These are phyloP conservation scores for Mesochorus sp. DNA, from an alignment of 2,888 invertebrate genomes.

Conservation along the genomic window DNA sequence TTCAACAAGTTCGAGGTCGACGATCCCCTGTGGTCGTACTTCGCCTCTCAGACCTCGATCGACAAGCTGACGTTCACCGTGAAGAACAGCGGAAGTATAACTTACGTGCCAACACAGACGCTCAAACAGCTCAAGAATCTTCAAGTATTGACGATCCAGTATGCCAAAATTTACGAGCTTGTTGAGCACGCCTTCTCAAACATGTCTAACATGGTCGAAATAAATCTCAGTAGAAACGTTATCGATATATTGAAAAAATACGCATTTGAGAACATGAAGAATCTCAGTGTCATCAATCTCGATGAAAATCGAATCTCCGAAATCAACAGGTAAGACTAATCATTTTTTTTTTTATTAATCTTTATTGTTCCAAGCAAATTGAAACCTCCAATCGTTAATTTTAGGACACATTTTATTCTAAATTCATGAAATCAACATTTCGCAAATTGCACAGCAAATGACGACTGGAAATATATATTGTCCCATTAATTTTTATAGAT, in stretches of 20 bases:
- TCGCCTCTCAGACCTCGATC: slow-evolving; percentile 88
- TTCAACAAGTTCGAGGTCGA: slow-evolving; percentile 87
- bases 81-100: slow-evolving; percentile 87
- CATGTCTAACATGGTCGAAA: slow-evolving; percentile 86
- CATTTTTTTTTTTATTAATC: neutral
- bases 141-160: slow-evolving; percentile 87
- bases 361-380: too few species aligned
- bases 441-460: too few species aligned
- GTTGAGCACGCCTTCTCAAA: slow-evolving; percentile 89
- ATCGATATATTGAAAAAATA: slow-evolving; percentile 87
- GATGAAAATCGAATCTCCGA: slow-evolving; percentile 90
- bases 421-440: too few species aligned
- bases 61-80: slow-evolving; percentile 89
- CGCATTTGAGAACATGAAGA: slow-evolving; percentile 89
- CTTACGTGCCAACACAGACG: slow-evolving; percentile 88
- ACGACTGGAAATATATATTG: too few species aligned
- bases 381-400: too few species aligned
- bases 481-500: too few species aligned
- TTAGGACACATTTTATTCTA: too few species aligned
- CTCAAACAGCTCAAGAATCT: slow-evolving; percentile 87
- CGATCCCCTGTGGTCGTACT: slow-evolving; percentile 89
- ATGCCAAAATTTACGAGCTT: slow-evolving; percentile 88
- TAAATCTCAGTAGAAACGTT: slow-evolving; percentile 87
- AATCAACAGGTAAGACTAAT: slow-evolving; percentile 83
- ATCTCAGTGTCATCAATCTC: slow-evolving; percentile 87